Evolutionary conservation across 2,888 invertebrate species (phyloP).

Genomic region (Bursaphelenchus okinawaensis): DNA sequence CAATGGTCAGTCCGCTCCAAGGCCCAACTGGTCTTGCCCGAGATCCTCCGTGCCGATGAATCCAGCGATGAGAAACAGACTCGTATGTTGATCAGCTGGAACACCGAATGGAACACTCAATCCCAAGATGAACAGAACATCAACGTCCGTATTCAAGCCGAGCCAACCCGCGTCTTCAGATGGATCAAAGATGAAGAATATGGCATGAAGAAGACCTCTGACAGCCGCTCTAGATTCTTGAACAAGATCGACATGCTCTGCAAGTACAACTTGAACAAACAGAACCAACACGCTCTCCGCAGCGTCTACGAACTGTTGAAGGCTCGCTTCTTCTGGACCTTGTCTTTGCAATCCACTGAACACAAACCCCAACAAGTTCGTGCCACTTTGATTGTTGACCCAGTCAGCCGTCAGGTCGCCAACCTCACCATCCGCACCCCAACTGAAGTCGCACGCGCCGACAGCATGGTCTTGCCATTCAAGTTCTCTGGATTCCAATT

Average conservation of each 20-base stretch:
- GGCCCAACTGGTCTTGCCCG: constrained; percentile 32
- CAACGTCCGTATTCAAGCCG: constrained; percentile 20
- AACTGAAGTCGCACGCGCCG: constrained; percentile 29
- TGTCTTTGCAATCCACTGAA: constrained; percentile 15
- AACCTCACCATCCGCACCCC: constrained; percentile 49
- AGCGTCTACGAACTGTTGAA: constrained; percentile 39
- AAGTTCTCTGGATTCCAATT: neutral
- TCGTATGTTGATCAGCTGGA: constrained; percentile 15
- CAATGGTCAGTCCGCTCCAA: constrained; percentile 41
- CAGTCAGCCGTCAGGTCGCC: constrained; percentile 36
- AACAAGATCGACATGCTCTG: constrained; percentile 48
- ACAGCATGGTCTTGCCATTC: constrained; percentile 26
- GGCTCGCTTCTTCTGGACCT: constrained; percentile 37
- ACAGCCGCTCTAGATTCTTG: constrained; percentile 38
- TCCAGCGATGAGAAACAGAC: constrained; percentile 13
- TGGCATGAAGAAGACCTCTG: neutral
- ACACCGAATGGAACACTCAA: constrained; percentile 22
- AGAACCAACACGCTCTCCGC: constrained; percentile 26
- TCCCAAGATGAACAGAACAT: constrained; percentile 10
- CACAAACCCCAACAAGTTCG: constrained; percentile 25
- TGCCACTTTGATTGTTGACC: constrained; percentile 44
- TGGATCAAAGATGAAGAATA: constrained; percentile 4
- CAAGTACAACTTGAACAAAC: constrained; percentile 35
- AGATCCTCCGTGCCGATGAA: constrained; percentile 23
- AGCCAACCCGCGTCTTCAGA: constrained; percentile 11